Base-by-base conservation (phyloP, 2,888 invertebrate genomes). In the Dynastes maya region DNA sequence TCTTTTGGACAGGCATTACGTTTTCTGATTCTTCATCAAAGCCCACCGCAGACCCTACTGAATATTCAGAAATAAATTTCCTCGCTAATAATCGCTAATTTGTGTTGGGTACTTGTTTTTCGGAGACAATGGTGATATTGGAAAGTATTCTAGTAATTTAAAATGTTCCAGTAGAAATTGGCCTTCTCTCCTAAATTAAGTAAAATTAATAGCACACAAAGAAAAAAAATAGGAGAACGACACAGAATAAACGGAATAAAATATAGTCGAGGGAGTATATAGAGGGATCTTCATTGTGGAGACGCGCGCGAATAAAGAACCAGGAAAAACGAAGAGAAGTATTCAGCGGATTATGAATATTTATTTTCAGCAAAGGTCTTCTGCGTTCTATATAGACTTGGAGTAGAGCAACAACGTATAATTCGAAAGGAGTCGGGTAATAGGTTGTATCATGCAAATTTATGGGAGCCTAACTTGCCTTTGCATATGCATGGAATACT, bases 401-500 rank as follows among this genome's bases (percentile, higher is more conserved):
- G 22, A 4, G 16, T 22, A n/a, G 22, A 29, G 32, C 32, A 32
- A 32, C 22, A 22, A 22, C 55, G 22, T 55, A 55, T 55, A 55
- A 55, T 55, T 55, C 22, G 55, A 55, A 55, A 16, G 5, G 55
- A 55, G 16, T 16, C 22, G 8, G 55, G 8, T 16, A 22, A 13
- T 11, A 16, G n/a, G 55, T 55, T 22, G 16, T 55, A 55, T 55
- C 55, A 55, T 55, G 55, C 55, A 55, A 55, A 55, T 55, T 55
- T 55, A 55, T 55, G 55, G 22, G 22, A 55, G 22, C 55, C 55
- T 55, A 55, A 55, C 55, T 55, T 55, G 55, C 8, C 22, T 16
- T 55, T 55, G 55, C 55, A 55, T 55, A 55, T 55, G 55, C 16
- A 55, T 55, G 55, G 55, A 55, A 55, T 55, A 55, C 55, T 55